Evolutionary conservation across 2,888 invertebrate genomes (phyloP).

Genomic region (Piscicola geometra): DNA sequence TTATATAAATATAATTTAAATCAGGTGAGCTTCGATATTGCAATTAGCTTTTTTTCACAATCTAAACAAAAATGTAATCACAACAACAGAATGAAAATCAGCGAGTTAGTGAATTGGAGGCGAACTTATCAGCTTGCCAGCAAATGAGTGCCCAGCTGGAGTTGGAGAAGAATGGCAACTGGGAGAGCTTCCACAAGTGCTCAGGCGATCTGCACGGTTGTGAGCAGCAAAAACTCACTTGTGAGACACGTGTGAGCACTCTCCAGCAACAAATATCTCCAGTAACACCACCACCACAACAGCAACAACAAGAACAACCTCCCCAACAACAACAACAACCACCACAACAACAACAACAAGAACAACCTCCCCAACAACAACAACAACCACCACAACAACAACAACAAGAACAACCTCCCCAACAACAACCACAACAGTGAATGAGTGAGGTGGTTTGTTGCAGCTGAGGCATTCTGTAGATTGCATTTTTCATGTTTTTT

Average conservation of each 20-base stretch:
- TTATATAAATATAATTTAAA: no score
- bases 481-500: no score
- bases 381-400: not conserved
- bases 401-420: not conserved
- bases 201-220: not conserved
- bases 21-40: no score
- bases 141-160: not conserved
- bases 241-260: not conserved
- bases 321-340: not conserved
- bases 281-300: not conserved
- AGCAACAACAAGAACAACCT: not conserved
- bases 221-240: not conserved
- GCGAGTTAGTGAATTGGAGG: not conserved
- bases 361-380: not conserved
- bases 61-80: no score
- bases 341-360: not conserved
- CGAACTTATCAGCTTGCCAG: not conserved
- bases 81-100: not conserved
- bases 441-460: no score
- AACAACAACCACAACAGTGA: no score
- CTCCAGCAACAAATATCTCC: not conserved
- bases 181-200: not conserved
- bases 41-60: no score
- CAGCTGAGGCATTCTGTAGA: no score
- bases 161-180: not conserved